These are phyloP conservation scores for Physeter macrocephalus DNA, from an alignment of 2,113 vertebrate genomes.

Conservation along the genomic window DNA sequence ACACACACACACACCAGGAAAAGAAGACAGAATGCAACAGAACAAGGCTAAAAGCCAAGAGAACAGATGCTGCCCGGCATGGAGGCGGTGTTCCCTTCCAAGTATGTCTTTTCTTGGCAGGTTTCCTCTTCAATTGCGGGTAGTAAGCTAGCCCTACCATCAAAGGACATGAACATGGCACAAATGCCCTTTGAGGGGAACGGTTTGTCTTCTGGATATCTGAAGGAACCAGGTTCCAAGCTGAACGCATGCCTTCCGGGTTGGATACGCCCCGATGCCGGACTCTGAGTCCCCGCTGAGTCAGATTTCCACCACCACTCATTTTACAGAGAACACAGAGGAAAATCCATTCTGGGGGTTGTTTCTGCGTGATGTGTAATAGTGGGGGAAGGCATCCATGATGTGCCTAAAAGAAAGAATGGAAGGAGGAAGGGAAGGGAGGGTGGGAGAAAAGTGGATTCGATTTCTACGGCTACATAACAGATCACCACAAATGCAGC, in stretches of 20 bases:
- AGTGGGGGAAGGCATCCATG: not conserved
- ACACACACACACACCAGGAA: not conserved
- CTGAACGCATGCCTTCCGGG: fast-evolving
- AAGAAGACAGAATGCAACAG: not conserved
- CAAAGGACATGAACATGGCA: fast-evolving
- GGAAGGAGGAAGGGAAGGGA: not conserved
- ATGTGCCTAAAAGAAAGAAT: not conserved
- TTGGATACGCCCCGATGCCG: not conserved
- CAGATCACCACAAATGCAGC: not conserved
- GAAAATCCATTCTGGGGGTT: not conserved
- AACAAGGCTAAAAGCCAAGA: no score
- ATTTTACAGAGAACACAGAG: not conserved
- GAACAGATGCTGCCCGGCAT: not conserved
- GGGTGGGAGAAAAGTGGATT: fast-evolving
- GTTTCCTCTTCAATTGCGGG: not conserved
- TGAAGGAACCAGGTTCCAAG: not conserved
- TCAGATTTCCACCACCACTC: not conserved
- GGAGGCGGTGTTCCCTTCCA: fast-evolving
- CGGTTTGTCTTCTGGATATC: fast-evolving
- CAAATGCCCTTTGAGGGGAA: not conserved
- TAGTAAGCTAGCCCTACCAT: not conserved
- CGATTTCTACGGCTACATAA: fast-evolving
- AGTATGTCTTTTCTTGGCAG: not conserved
- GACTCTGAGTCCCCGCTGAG: no score
- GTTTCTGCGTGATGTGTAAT: not conserved